A percentile compares a stretch with the other conserved stretches of the same genome.
Conservation (phyloP, 2,888 invertebrate species). For the Philereme transversata region DNA sequence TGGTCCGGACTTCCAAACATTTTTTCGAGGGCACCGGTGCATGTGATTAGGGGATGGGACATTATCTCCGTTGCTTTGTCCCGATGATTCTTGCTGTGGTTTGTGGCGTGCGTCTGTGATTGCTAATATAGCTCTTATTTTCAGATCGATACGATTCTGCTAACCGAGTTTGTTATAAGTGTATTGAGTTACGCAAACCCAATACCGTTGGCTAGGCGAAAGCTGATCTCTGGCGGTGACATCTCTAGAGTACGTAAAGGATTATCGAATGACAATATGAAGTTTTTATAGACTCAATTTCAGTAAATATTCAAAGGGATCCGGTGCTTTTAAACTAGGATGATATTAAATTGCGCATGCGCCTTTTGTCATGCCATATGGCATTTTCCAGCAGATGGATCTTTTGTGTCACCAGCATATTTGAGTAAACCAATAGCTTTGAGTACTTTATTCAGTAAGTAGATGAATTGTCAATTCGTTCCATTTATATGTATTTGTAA, state of each 20-base stretch:
- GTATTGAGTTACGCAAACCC: slow-evolving; percentile 82
- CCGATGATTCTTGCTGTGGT: slow-evolving; percentile 74
- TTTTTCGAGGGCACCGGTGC: slow-evolving; percentile 79
- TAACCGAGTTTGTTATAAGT: slow-evolving; percentile 48
- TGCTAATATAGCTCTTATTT: slow-evolving; percentile 56
- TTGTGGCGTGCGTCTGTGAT: slow-evolving; percentile 63
- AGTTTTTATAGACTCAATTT: slow-evolving; percentile 70
- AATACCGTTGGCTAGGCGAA: slow-evolving; percentile 78
- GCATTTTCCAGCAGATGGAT: slow-evolving; percentile 79
- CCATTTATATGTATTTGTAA: no score
- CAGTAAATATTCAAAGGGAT: slow-evolving; percentile 67
- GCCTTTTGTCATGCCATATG: slow-evolving; percentile 78
- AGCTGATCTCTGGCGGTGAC: slow-evolving; percentile 81
- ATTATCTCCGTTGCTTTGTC: slow-evolving; percentile 76
- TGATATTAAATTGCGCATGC: slow-evolving; percentile 82
- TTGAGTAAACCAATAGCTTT: slow-evolving; percentile 59
- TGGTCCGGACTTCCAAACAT: slow-evolving; percentile 72
- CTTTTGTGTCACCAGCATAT: slow-evolving; percentile 63
- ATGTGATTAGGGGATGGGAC: slow-evolving; percentile 83
- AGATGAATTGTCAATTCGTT: slow-evolving; percentile 24
- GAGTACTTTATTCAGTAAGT: slow-evolving; percentile 25
- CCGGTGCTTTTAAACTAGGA: slow-evolving; percentile 73
- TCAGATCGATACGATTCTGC: slow-evolving; percentile 44
- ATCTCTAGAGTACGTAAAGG: slow-evolving; percentile 80
- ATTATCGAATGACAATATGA: slow-evolving; percentile 81